Evolutionary conservation across 2,888 invertebrate genomes (phyloP), one percentile per base, ranked within the genome.

Genomic region (Eutolmus rufibarbis): DNA sequence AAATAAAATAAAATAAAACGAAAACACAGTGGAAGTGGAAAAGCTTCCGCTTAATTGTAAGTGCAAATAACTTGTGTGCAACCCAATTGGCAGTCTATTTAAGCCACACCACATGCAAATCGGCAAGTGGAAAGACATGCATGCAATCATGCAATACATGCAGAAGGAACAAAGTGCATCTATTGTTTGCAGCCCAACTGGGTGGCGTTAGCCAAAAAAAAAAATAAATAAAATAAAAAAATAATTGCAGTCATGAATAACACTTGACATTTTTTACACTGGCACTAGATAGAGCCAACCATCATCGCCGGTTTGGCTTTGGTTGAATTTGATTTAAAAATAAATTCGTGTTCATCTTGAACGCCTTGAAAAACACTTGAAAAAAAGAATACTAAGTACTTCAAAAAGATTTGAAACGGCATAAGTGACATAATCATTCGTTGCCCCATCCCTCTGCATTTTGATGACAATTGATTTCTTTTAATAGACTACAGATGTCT

Each of bases 81-180:
- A 81, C 81, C 81, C 81, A 81, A 81, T 81, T 81, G 81, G 51
- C 81, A 81, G 14, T 12, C 81, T 28, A 28, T 81, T 76, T 76
- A 40, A 66, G 8, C 3, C 37, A 40, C 40, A 76, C 76, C 16
- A 76, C 66, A 66, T 66, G 66, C 9, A 66, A 66, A 66, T 19
- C 12, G 28, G 4, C 28, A 66, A 40, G 9, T 4, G 12, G 66
- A 23, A 23, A 66, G 28, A 66, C 66, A 66, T 28, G 2, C 28
- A 66, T 66, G 66, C 66, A 66, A 28, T 28, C 14, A 28, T 28
- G 12, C 28, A 19, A 76, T 14, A 76, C 76, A 76, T 31, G 19
- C 76, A 37, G 14, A 76, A 37, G 19, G 28, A 19, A n/a, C 37
- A 34, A 76, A 76, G 76, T 76, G 76, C 76, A 34, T 82, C 66